Base-by-base conservation (phyloP, 2,113 vertebrate genomes). In the Serilophus lunatus region DNA sequence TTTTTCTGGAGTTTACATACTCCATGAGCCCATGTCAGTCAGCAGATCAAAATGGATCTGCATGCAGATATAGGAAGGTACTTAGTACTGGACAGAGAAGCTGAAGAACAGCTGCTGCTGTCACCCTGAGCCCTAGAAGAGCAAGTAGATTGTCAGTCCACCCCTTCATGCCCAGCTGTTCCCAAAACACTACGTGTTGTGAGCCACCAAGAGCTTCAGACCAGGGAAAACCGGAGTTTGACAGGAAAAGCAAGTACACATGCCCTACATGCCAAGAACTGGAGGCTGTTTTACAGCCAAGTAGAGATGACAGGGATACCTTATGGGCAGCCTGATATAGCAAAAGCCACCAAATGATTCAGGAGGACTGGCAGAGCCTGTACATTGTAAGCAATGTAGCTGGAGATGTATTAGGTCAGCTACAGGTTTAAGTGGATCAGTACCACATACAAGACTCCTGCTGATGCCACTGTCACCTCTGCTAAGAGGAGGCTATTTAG, bases 61-160 rank as follows among this genome's bases (percentile, higher is more conserved):
- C 56, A 8, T 25, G 44, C 72, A 92, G 76, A 88, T 72, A 64
- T 16, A 35, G n/a, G 64, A 95, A 71, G 53, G 72, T 70, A 63
- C 87, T 90, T 40, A 38, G 42, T 63, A 59, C 85, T 35, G 38
- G 51, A 83, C 25, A 61, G 28, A 86, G 60, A 20, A 26, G 26
- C 79, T 90, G 87, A 70, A 77, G 47, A 88, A 70, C 92, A 97
- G 90, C 92, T 96, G 94, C 90, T 94, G 82, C 94, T 96, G 94
- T 93, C 94, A 96, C 49, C 76, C 90, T 81, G 47, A 68, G 76
- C 76, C 76, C 68, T 42, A 44, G 47, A 70, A n/a, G 38, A 71
- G 38, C 63, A 88, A 90, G 42, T 4, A 86, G 28, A 70, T 71
- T 59, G 54, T 31, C 56, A 91, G 60, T 56, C 86, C 38, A 63